phyloP scores from a whole-genome alignment of 2,888 invertebrate species.

The Cantharis rufa region DNA sequence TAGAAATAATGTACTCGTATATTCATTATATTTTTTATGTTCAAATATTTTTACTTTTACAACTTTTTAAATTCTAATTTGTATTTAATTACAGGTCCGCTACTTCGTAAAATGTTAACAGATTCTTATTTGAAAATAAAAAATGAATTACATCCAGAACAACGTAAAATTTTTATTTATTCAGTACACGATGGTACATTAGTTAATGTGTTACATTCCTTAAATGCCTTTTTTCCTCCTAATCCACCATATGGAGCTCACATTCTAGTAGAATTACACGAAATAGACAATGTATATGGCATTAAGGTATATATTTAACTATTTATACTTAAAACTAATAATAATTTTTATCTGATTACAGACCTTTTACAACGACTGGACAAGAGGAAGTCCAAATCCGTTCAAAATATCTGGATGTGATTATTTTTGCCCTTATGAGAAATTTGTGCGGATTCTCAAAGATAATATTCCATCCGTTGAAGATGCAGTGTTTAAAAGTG shows the following conservation, averaged over 20 bases:
- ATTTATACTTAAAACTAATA: neutral
- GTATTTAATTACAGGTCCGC: conserved; percentile 15
- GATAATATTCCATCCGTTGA: no score
- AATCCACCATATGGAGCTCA: conserved; percentile 42
- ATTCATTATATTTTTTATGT: no score
- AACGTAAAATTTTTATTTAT: conserved; percentile 45
- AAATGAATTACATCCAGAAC: conserved; percentile 39
- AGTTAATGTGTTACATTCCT: conserved; percentile 53
- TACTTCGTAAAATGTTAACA: conserved; percentile 21
- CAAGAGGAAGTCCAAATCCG: neutral
- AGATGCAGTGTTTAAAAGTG: no score
- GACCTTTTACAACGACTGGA: conserved; percentile 21
- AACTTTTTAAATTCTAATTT: neutral
- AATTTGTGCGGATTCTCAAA: no score
- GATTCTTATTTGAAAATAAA: conserved; percentile 24
- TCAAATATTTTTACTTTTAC: no score
- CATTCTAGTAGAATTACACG: conserved; percentile 42
- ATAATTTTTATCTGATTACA: neutral
- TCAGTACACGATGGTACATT: conserved; percentile 62
- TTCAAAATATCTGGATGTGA: neutral
- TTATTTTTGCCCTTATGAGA: no score
- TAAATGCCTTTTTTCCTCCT: conserved; percentile 55
- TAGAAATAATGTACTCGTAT: no score
- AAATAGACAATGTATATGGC: conserved; percentile 37
- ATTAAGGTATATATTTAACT: conserved; percentile 38